Evolutionary conservation across 2,113 vertebrate species (phyloP).

Genomic region (Phaetusa simplex): DNA sequence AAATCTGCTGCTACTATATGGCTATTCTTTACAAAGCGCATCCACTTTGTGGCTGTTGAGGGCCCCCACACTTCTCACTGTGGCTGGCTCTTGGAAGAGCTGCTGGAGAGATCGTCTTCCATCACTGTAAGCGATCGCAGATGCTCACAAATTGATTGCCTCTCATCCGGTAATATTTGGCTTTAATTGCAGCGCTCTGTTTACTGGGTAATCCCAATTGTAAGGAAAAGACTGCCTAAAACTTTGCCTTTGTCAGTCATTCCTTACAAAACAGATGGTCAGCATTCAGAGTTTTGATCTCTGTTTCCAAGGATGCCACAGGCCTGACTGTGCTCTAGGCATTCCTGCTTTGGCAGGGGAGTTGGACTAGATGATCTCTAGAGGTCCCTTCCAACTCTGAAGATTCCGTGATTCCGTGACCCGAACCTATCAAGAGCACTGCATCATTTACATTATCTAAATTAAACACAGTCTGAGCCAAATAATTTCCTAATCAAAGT

Average conservation of each 20-base stretch:
- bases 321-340: too few species aligned
- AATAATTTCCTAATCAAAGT: neutral
- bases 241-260: neutral
- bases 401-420: too few species aligned
- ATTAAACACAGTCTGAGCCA: neutral
- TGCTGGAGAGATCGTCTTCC: neutral
- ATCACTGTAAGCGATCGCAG: rapidly evolving
- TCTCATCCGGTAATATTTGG: neutral
- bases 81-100: neutral
- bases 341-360: too few species aligned
- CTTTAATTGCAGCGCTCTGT: neutral
- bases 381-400: too few species aligned
- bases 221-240: neutral
- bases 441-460: neutral
- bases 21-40: neutral
- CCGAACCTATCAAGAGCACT: neutral
- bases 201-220: neutral
- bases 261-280: neutral
- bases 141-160: neutral
- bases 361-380: too few species aligned
- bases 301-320: neutral
- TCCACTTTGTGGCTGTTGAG: neutral
- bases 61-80: neutral
- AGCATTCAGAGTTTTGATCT: neutral
- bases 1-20: neutral